Evolutionary conservation across 2,888 invertebrate genomes (phyloP), one percentile per base, ranked within the genome.

Genomic region (Girardia tigrina): DNA sequence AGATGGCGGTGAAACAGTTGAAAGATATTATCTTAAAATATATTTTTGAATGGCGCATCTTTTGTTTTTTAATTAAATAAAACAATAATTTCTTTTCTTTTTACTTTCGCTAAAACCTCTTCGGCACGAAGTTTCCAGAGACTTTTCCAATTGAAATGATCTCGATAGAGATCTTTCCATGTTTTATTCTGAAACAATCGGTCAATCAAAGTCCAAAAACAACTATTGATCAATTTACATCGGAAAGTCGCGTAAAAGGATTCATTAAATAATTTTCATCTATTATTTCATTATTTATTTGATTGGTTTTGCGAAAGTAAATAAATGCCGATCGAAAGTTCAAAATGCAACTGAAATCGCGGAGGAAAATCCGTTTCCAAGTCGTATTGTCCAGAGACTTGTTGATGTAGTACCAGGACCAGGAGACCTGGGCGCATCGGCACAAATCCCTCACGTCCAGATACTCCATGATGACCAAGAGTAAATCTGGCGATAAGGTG

Each of bases 141-240:
- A 72, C 26, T 29, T 36, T 36, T 72, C 73, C 73, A 72, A 12
- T 23, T 36, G 23, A 29, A 72, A 29, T 72, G 73, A 28, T 36
- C 26, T 6, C 29, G 73, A 72, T 72, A 72, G 12, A 72, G 23
- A 23, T 72, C 73, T 29, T 72, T 72, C 73, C 73, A 72, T 28
- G 73, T 72, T 28, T 29, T 72, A n/a, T 72, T 36, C 73, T 72
- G n/a, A 16, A 29, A 72, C 16, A 6, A 20, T 28, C 23, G 4
- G n/a, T 56, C 4, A 56, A 8, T 12, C 56, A 16, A 8, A 12
- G n/a, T 56, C 4, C n/a, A 16, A 56, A 12, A 4, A 56, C n/a
- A 56, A 56, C n/a, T 56, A 36, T 56, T 56, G n/a, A n/a, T n/a
- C n/a, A n/a, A n/a, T 8, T 56, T 56, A 56, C 56, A n/a, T 56